Base-by-base conservation (phyloP, 2,797 vertebrate species). In the Pipistrellus kuhlii region DNA sequence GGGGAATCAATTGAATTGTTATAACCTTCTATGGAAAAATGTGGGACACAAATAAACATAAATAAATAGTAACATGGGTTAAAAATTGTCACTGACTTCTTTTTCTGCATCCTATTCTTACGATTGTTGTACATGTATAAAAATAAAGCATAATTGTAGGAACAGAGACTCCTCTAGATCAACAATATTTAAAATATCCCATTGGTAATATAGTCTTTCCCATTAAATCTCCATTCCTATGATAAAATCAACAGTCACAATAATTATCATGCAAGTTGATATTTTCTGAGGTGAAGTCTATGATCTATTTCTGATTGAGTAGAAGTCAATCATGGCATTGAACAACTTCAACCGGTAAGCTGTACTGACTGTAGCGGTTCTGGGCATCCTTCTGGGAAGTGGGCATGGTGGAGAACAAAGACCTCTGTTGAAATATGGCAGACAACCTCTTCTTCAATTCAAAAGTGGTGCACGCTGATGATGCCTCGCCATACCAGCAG, bases 311-410 rank as follows among this genome's bases (percentile, higher is more conserved):
- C 23, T 41, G 44, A 86, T 57, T 9, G 32, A 57, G 30, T 25
- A 57, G 38, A 87, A 51, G 11, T 91, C 66, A 73, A 5, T 18
- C 6, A 12, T 81, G 17, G 88, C 41, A 44, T 1, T 1, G 23
- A 48, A 25, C 8, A 44, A 53, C 15, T 73, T 69, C 85, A 35
- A 15, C 5, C n/a, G 8, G 69, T 27, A 86, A 69, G 68, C 25
- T 6, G 12, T 5, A 2, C 13, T 17, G 2, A 2, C 8, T 32
- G 2, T 0, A 18, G 2, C 17, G 23, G 6, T 6, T 6, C 5
- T n/a, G 46, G 15, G 1, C 3, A 6, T 32, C 64, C 21, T 15
- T 59, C 38, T 66, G 51, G 71, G 48, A 87, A 80, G 35, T 0
- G 13, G 38, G 30, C 12, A 7, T 25, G 15, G 20, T 4, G 1